These are phyloP conservation scores for Leptocoma aspasia DNA, from an alignment of 2,113 vertebrate species.

Conservation along the genomic window DNA sequence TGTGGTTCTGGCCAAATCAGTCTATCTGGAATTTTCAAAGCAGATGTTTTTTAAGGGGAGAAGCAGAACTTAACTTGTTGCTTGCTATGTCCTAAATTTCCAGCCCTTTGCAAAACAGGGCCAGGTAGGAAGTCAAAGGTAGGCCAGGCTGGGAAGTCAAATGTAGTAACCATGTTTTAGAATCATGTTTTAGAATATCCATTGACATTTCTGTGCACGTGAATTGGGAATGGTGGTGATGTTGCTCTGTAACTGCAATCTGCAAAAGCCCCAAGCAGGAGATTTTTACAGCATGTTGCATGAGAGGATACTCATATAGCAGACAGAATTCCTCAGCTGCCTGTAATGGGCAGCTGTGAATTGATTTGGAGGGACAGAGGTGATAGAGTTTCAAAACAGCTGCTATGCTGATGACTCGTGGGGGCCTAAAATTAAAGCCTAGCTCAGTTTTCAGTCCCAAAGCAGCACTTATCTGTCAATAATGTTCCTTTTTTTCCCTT, in stretches of 20 bases:
- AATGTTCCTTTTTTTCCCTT: not conserved
- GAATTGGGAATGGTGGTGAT: not conserved
- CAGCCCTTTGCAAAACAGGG: not conserved
- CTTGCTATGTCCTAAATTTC: not conserved
- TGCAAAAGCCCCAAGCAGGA: not conserved
- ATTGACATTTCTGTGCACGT: fast-evolving
- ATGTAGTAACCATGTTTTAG: not conserved
- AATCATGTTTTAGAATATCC: not conserved
- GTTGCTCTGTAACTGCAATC: not conserved
- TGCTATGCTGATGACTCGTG: not conserved
- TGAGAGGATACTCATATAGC: not conserved
- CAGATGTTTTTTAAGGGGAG: not conserved
- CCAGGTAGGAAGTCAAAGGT: not conserved
- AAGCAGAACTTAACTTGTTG: not conserved
- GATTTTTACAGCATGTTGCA: not conserved
- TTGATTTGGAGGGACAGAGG: not conserved
- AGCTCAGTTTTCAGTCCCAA: constrained; percentile 20
- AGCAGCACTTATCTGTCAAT: not conserved
- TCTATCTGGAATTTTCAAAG: not conserved
- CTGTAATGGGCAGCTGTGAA: not conserved
- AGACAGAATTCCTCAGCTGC: constrained; percentile 20
- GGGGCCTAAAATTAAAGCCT: constrained; percentile 37
- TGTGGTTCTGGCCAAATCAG: not conserved
- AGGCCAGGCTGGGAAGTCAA: not conserved
- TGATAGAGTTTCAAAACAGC: constrained; percentile 63